Evolutionary conservation across 1,140 invertebrate species (phyloP).

Genomic region (Gyrodactylus bullatarudis): DNA sequence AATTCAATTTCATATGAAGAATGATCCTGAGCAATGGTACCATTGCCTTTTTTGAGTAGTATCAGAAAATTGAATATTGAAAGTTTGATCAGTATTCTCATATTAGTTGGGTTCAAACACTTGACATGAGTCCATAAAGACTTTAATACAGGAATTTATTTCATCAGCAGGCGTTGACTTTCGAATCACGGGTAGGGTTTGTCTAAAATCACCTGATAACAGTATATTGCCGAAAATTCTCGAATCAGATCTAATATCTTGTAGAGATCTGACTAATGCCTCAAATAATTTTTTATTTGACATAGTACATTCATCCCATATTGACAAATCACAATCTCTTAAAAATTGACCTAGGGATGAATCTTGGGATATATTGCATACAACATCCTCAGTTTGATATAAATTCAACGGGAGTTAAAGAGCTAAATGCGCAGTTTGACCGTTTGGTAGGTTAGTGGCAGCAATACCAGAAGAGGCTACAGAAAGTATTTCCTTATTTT

Average conservation of each 20-base stretch:
- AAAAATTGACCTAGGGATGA: no score
- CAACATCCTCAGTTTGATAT: no score
- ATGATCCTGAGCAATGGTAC: background rate
- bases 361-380: no score
- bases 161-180: conserved; percentile 20
- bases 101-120: conserved; percentile 7
- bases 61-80: background rate
- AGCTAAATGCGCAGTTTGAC: conserved; percentile 9
- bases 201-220: no score
- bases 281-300: no score
- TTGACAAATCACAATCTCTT: no score
- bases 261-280: no score
- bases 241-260: no score
- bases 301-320: no score
- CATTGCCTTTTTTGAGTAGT: background rate
- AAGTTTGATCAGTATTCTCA: background rate
- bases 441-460: conserved; percentile 8
- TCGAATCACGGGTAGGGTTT: no score
- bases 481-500: conserved; percentile 9
- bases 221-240: conserved; percentile 15
- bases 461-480: conserved; percentile 11
- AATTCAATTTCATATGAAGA: background rate
- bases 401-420: no score
- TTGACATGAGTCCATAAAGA: conserved; percentile 12
- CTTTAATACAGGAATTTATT: conserved; percentile 19